Evolutionary conservation across 2,113 vertebrate species (phyloP), one percentile per base, ranked within the genome.

Genomic region (Lamprotornis superbus): DNA sequence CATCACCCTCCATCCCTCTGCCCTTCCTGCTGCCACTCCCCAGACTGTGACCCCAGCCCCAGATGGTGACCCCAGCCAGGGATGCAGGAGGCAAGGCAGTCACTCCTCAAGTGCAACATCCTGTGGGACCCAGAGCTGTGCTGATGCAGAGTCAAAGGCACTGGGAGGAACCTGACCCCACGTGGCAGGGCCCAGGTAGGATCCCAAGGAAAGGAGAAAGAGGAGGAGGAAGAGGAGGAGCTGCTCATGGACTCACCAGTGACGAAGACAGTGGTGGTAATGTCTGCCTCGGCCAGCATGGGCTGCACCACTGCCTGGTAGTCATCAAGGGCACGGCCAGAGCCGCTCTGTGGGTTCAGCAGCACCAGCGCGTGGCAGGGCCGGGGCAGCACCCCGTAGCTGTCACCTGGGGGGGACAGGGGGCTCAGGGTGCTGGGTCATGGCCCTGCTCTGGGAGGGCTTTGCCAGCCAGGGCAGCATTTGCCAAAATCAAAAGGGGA

Each of bases 301-400:
- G 95, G 92, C 90, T 97, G 96, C 67, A 92, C 96, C 82, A 97
- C 90, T 0, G 67, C 90, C 31, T 95, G 92, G 95, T 95, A 97
- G 49, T 97, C 96, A 4, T 93, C 78, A 2, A 95, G 78, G 2
- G 94, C 94, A 0, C 67, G 95, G 78, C 96, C 96, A 0, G 96
- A 61, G 3, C 96, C 96, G 1, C 96, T 97, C 78, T 71, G 96
- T 0, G 96, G 96, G 92, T 94, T 97, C 95, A 97, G 90, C 90
- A 96, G 90, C 90, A 97, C 93, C 78, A 96, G 90, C 0, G 82
- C 94, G 0, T 60, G 90, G 95, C 92, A 96, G 78, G 96, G 95
- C 84, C 93, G 77, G 65, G 96, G 92, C 90, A 97, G 92, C 87
- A 97, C 87, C 74, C 96, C 96, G 27, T 97, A 96, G 70, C 74